Conservation (phyloP, 1,140 invertebrate genomes). For the Drosophila rhopaloa region DNA sequence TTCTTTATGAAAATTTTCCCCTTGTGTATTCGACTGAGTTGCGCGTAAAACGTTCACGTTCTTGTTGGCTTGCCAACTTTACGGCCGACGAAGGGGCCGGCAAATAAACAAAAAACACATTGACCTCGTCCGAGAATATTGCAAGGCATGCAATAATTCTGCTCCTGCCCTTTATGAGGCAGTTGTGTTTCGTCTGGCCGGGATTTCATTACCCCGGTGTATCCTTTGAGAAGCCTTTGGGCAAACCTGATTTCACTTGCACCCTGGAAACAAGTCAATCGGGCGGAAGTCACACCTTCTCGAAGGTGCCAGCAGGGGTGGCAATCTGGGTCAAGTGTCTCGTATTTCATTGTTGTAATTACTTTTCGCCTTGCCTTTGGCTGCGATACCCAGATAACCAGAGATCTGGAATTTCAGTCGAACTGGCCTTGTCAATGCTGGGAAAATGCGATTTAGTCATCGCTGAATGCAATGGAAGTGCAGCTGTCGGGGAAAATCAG, state of each 20-base stretch:
- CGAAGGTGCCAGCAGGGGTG: conserved; percentile 21
- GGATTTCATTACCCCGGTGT: conserved; percentile 47
- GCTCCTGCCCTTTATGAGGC: conserved; percentile 47
- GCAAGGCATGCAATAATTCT: conserved; percentile 75
- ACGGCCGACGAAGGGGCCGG: conserved; percentile 29
- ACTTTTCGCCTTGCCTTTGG: conserved; percentile 57
- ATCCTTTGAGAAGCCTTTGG: conserved; percentile 14
- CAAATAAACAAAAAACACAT: conserved; percentile 68
- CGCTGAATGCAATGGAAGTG: conserved; percentile 36
- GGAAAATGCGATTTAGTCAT: conserved; percentile 50
- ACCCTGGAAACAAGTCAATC: conserved; percentile 39
- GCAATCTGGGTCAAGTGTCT: conserved; percentile 67
- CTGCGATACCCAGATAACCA: background rate
- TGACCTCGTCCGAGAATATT: conserved; percentile 66
- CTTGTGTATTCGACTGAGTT: conserved; percentile 12
- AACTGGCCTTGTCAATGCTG: conserved; percentile 16
- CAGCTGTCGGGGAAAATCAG: conserved; percentile 11
- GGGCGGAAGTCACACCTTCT: conserved; percentile 70
- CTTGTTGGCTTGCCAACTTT: conserved; percentile 64
- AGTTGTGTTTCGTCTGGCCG: conserved; percentile 44
- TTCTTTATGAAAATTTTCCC: background rate
- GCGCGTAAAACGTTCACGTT: conserved; percentile 50
- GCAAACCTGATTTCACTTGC: conserved; percentile 39
- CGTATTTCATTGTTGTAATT: conserved; percentile 73
- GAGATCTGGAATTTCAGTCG: conserved; percentile 10